phyloP scores from a whole-genome alignment of 2,797 vertebrate species.

The Crypturellus tataupa region DNA sequence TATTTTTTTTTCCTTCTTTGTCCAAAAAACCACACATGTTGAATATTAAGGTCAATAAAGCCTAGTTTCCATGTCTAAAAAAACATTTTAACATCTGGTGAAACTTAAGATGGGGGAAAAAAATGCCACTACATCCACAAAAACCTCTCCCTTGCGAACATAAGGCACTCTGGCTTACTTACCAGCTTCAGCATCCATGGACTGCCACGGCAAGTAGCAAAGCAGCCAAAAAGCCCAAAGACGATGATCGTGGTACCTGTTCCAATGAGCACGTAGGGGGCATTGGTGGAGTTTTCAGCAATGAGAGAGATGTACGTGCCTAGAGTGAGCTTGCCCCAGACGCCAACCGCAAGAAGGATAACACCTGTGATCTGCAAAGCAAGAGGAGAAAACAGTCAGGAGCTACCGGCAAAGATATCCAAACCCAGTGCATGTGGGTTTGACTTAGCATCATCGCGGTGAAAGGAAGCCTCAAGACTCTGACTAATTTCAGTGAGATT shows the following conservation, averaged over 20 bases:
- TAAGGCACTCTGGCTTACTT: conserved; percentile 58
- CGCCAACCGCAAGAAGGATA: conserved; percentile 95
- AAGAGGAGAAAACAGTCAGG: neutral
- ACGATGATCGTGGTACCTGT: conserved; percentile 98
- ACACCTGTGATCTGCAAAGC: conserved; percentile 93
- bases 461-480: neutral
- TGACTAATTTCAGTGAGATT: neutral
- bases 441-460: neutral
- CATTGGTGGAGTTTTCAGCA: conserved; percentile 98
- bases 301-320: conserved; percentile 98
- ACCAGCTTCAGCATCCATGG: conserved; percentile 99
- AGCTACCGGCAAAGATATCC: neutral
- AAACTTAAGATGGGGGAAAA: neutral
- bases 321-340: conserved; percentile 98
- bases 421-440: neutral
- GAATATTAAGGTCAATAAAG: conserved; percentile 20
- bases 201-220: conserved; percentile 97
- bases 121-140: neutral
- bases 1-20: neutral
- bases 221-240: conserved; percentile 98
- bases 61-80: neutral
- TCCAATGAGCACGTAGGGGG: conserved; percentile 97
- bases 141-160: neutral
- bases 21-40: neutral
- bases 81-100: neutral